Base-by-base conservation (phyloP, 2,888 invertebrate genomes). In the Watsonalla cultraria region DNA sequence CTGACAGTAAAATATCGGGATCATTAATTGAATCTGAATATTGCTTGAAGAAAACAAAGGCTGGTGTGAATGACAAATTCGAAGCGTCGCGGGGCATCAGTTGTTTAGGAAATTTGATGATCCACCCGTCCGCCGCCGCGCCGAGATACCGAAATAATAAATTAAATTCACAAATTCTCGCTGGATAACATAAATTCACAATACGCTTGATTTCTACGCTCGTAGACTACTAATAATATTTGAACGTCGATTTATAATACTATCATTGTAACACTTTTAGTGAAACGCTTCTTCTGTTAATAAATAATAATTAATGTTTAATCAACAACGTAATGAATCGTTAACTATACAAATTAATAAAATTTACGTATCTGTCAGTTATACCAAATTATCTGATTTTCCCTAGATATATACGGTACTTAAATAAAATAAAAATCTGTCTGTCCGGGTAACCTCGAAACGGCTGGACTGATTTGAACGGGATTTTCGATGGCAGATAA, bases 11-110 rank as follows among this genome's bases (percentile, higher is more conserved):
- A 86, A 86, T 85, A 87, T 84, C 64, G 76, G 71, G 64, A 68
- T 79, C 84, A 85, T 88, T 86, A 86, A 83, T 86, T 80, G 76
- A 83, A 86, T 86, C 77, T 74, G 79, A 82, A 83, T 86, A 86
- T 86, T 84, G 78, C 78, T 80, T 77, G 72, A 73, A 75, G 77
- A 78, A 80, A 83, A 88, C 86, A 88, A 85, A 84, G 80, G 75
- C 74, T 68, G 68, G 66, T 74, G 72, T 64, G 67, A 75, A 80
- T 87, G 87, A 88, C 81, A 84, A 86, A 86, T 86, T 78, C 72
- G 74, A 76, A 74, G 72, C 74, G 74, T 76, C 65, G 65, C 59
- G 47, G 56, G 72, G 76, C 82, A 80, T 83, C 80, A 80, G 74
- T 81, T 83, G 80, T 74, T 80, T 76, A 66, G 72, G 72, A 77